phyloP scores from a whole-genome alignment of 2,113 vertebrate species.

The Verasper variegatus region DNA sequence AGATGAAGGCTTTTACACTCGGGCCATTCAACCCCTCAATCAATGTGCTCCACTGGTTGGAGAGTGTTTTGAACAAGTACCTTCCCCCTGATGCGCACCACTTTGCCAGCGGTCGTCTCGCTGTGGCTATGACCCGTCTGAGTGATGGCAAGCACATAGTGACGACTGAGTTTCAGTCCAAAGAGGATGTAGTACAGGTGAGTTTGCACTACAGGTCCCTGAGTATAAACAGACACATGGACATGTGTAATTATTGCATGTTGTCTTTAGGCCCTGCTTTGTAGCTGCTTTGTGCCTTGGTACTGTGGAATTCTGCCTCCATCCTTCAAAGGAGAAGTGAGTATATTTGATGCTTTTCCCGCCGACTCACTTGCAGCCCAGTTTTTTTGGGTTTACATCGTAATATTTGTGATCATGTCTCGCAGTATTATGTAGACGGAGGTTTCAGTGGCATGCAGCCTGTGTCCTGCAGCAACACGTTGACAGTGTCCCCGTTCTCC shows the following conservation, averaged over 20 bases:
- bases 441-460: slow-evolving; percentile 90
- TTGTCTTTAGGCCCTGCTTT: slow-evolving; percentile 86
- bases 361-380: not conserved
- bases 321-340: slow-evolving; percentile 74
- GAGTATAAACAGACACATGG: not conserved
- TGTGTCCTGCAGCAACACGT: slow-evolving; percentile 62
- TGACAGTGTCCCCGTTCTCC: slow-evolving; percentile 91
- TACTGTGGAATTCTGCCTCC: slow-evolving; percentile 91
- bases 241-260: not conserved
- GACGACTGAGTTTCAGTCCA: slow-evolving; percentile 86
- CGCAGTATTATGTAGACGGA: slow-evolving; percentile 89
- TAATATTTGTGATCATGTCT: not conserved
- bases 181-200: slow-evolving; percentile 90
- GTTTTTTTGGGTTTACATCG: not conserved
- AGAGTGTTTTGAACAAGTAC: slow-evolving; percentile 68
- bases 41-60: slow-evolving; percentile 81
- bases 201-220: not conserved
- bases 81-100: slow-evolving; percentile 87
- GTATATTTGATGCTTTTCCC: slow-evolving; percentile 33
- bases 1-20: slow-evolving; percentile 79
- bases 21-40: slow-evolving; percentile 86
- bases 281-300: slow-evolving; percentile 91
- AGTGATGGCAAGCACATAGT: slow-evolving; percentile 83
- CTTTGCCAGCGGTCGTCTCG: slow-evolving; percentile 83
- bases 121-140: slow-evolving; percentile 85